Percentiles rank a stretch among this genome's conserved stretches.
These are phyloP conservation scores for Salpingus planirostris DNA, from an alignment of 2,888 invertebrate genomes.

Conservation along the genomic window DNA sequence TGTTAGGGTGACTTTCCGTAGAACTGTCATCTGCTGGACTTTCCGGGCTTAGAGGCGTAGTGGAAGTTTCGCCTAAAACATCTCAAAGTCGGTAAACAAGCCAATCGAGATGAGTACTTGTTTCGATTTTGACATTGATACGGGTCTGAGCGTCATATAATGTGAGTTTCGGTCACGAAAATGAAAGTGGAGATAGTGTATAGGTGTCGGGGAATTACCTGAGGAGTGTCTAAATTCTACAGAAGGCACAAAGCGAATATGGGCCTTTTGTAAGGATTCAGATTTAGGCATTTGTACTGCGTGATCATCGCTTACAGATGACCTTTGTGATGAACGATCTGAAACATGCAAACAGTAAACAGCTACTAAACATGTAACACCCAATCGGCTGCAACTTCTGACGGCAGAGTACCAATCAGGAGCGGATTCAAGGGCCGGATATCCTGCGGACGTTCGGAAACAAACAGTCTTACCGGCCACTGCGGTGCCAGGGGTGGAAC, in stretches of 20 bases:
- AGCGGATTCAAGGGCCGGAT: too few species aligned
- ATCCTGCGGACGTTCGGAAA: too few species aligned
- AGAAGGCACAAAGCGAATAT: constrained; percentile 73
- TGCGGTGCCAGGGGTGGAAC: constrained; percentile 23
- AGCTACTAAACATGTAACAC: constrained; percentile 5
- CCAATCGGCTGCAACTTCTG: too few species aligned
- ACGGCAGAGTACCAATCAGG: too few species aligned
- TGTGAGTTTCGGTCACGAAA: too few species aligned
- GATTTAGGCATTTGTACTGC: constrained; percentile 36
- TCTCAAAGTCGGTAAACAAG: not conserved
- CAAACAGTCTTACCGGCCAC: constrained; percentile 18
- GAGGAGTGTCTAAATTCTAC: constrained; percentile 74
- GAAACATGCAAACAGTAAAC: constrained; percentile 44
- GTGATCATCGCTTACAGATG: constrained; percentile 49
- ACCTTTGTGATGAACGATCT: constrained; percentile 49
- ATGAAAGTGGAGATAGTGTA: too few species aligned
- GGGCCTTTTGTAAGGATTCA: constrained; percentile 47
- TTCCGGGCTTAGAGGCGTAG: constrained; percentile 65
- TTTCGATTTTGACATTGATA: too few species aligned
- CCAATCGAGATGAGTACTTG: too few species aligned
- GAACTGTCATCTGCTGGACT: constrained; percentile 62
- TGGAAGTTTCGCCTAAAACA: constrained; percentile 61
- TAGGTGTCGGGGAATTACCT: constrained; percentile 46
- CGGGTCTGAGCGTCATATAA: too few species aligned
- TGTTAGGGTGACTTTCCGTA: constrained; percentile 49